Evolutionary conservation across 1,140 invertebrate species (phyloP).

Genomic region (Agraylea sexmaculata): DNA sequence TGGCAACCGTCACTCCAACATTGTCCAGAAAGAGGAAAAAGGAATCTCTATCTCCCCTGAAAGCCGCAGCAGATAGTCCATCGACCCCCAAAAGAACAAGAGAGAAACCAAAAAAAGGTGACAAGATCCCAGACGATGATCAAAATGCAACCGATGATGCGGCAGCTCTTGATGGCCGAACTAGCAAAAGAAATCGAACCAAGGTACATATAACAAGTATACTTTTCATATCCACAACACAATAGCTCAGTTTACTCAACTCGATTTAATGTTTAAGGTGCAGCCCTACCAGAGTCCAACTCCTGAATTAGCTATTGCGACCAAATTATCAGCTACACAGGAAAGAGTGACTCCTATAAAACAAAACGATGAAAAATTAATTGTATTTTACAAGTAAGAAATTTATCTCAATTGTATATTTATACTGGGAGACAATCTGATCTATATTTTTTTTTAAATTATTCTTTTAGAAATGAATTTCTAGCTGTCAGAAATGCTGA

Average conservation of each 20-base stretch:
- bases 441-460: conserved; percentile 15
- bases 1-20: conserved; percentile 39
- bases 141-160: conserved; percentile 2
- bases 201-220: conserved; percentile 25
- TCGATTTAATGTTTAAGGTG: conserved; percentile 41
- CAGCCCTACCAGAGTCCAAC: conserved; percentile 72
- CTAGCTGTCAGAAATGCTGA: conserved; percentile 79
- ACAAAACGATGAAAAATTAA: conserved; percentile 65
- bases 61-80: conserved; percentile 25
- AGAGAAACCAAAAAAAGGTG: conserved; percentile 21
- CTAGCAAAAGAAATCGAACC: conserved; percentile 35
- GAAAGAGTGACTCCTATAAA: conserved; percentile 46
- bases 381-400: conserved; percentile 70
- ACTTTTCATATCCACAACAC: not conserved
- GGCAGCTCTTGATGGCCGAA: conserved; percentile 29
- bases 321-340: conserved; percentile 50
- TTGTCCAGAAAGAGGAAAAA: conserved; percentile 36
- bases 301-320: conserved; percentile 61
- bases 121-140: conserved; percentile 23
- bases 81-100: conserved; percentile 28
- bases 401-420: conserved; percentile 10
- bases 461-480: conserved; percentile 64
- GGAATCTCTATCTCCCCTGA: conserved; percentile 27
- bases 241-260: not conserved
- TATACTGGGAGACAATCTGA: conserved; percentile 7